These are phyloP conservation scores for Deilephila porcellus DNA, from an alignment of 2,888 invertebrate species.

Conservation along the genomic window DNA sequence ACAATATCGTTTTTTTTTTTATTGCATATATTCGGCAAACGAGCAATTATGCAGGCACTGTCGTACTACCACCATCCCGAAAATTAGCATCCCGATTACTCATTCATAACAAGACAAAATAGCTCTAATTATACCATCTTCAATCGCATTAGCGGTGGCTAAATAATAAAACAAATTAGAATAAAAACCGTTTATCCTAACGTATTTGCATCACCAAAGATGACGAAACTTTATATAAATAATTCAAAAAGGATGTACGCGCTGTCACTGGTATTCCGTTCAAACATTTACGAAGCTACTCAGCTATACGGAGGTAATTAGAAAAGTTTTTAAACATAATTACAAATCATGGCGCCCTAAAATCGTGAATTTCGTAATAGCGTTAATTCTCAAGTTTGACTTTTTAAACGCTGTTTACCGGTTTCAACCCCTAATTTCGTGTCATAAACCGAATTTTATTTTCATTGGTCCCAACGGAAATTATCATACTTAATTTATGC, in stretches of 20 bases:
- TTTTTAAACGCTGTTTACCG: slow-evolving; percentile 40
- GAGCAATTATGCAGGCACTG: too few species aligned
- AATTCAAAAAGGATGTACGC: slow-evolving; percentile 39
- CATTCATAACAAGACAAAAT: not conserved
- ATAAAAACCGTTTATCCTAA: not conserved
- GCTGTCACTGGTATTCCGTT: slow-evolving; percentile 48
- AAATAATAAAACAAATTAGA: too few species aligned
- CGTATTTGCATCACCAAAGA: not conserved
- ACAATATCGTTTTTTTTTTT: too few species aligned
- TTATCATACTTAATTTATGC: not conserved
- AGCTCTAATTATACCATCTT: not conserved
- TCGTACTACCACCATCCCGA: too few species aligned
- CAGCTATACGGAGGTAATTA: slow-evolving; percentile 54
- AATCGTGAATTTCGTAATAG: slow-evolving; percentile 35
- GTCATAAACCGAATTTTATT: slow-evolving; percentile 2
- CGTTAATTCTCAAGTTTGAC: slow-evolving; percentile 45
- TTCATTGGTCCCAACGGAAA: not conserved
- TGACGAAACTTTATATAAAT: slow-evolving; percentile 33
- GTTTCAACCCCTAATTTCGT: slow-evolving; percentile 17
- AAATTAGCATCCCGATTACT: too few species aligned
- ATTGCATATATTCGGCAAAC: too few species aligned
- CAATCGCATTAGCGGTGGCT: not conserved
- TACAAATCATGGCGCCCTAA: slow-evolving; percentile 47
- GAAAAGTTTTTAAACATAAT: slow-evolving; percentile 55
- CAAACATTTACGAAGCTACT: slow-evolving; percentile 56